Evolutionary conservation across 2,888 invertebrate species (phyloP), one percentile per base, ranked within the genome.

Genomic region (Pachymerium ferrugineum): DNA sequence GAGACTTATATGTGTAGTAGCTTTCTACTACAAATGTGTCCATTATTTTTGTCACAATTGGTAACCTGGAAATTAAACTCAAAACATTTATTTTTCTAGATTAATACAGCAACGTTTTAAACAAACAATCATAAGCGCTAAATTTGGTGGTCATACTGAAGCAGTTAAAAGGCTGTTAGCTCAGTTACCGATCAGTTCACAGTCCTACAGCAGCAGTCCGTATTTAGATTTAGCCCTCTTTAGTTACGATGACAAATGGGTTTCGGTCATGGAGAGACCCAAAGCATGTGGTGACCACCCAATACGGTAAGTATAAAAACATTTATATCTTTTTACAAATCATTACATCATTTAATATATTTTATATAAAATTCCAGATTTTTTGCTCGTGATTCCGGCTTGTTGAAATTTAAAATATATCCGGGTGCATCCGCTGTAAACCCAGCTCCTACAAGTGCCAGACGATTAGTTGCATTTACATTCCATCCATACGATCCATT

Each of bases 401-500:
- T 92, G 33, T 83, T 92, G 30, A 92, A 90, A 82, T 95, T 92
- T 83, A 86, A 88, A 79, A 88, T 91, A 79, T 87, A 89, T 80
- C 89, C 90, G 10, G 89, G 89, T 0, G 85, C 86, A 76, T 82
- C 85, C 42, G 84, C 84, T 1, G 87, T 89, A 81, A 87, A 88
- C 10, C 68, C 68, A 14, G 86, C 88, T 29, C 87, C 89, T 10
- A 88, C 88, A 6, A 78, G 80, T 33, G 80, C 91, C 12, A 85
- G 94, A 77, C 85, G 93, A 77, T 86, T 97, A 14, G 95, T 96
- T 4, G 94, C 97, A 19, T 97, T 96, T 81, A 94, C 94, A 10
- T 97, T 95, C 83, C 97, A 97, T 84, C 97, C 97, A 0, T 92
- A 90, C 14, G 96, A 97, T 84, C 97, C 97, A 0, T 94, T 97